Conservation (phyloP, 2,113 vertebrate genomes). For the Peromyscus polionotus region DNA sequence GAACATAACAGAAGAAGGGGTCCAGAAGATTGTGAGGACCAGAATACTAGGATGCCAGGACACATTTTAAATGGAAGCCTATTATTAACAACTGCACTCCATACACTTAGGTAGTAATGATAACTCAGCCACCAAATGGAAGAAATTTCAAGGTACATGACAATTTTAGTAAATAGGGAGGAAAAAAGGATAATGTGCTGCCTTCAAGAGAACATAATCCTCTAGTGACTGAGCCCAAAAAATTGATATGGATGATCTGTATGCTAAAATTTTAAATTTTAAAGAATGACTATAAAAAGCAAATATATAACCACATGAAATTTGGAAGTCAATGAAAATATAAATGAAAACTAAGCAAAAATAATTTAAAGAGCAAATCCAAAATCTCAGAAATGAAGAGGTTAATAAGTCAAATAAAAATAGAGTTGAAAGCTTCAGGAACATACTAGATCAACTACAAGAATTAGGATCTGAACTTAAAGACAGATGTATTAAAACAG, state of each 20-base stretch:
- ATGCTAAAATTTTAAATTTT: background rate
- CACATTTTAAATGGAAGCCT: background rate
- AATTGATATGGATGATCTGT: background rate
- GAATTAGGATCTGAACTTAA: background rate
- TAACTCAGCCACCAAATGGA: background rate
- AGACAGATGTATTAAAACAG: background rate
- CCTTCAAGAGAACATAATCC: background rate
- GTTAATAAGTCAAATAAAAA: background rate
- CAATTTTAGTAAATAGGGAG: background rate
- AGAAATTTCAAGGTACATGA: background rate
- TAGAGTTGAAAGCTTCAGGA: background rate
- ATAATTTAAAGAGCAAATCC: background rate
- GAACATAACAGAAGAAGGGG: too few relatives aligned
- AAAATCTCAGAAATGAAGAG: background rate
- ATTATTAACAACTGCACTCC: background rate
- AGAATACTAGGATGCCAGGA: background rate
- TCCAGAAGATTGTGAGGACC: too few relatives aligned
- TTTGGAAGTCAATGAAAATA: background rate
- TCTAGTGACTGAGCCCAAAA: background rate
- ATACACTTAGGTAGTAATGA: background rate
- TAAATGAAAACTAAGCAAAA: background rate
- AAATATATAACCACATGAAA: background rate
- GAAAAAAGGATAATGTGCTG: background rate
- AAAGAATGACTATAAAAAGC: background rate
- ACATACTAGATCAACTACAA: background rate